Evolutionary conservation across 1,140 invertebrate genomes (phyloP).

Genomic region (Drosophila subobscura): DNA sequence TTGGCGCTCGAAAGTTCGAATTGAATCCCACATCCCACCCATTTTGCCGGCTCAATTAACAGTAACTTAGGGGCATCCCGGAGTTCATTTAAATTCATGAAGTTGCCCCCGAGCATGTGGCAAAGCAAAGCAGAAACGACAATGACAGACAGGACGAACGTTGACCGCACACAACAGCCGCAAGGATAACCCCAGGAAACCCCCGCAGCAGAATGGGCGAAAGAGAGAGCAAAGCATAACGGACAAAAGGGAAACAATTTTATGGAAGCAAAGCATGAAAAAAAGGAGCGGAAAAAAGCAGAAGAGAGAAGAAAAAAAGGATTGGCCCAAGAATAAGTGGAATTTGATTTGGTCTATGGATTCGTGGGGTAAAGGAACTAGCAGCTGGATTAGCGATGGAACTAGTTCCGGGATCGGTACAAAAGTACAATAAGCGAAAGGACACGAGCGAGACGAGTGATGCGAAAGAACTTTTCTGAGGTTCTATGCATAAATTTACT

Average conservation of each 20-base stretch:
- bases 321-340: conserved; percentile 32
- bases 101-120: conserved; percentile 26
- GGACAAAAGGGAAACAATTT: conserved; percentile 42
- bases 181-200: conserved; percentile 21
- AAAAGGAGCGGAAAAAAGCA: conserved; percentile 20
- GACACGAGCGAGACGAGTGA: too few species aligned
- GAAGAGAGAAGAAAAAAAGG: conserved; percentile 10
- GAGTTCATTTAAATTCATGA: conserved; percentile 65
- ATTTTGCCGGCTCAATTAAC: conserved; percentile 72
- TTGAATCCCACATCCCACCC: conserved; percentile 40
- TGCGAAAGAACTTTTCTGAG: too few species aligned
- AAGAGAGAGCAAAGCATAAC: neutral
- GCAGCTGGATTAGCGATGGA: neutral
- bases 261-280: conserved; percentile 36
- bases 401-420: neutral
- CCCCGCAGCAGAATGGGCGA: neutral
- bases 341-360: conserved; percentile 48
- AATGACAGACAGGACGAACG: conserved; percentile 48
- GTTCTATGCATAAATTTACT: too few species aligned
- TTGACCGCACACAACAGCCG: conserved; percentile 43
- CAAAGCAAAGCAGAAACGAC: conserved; percentile 15
- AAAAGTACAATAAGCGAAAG: neutral
- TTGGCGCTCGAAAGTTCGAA: conserved; percentile 44
- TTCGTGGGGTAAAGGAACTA: conserved; percentile 1
- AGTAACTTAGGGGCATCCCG: conserved; percentile 53